A percentile compares a stretch with the other conserved stretches of the same genome.
Evolutionary conservation across 2,113 vertebrate genomes (phyloP).

Genomic region (Aix galericulata): DNA sequence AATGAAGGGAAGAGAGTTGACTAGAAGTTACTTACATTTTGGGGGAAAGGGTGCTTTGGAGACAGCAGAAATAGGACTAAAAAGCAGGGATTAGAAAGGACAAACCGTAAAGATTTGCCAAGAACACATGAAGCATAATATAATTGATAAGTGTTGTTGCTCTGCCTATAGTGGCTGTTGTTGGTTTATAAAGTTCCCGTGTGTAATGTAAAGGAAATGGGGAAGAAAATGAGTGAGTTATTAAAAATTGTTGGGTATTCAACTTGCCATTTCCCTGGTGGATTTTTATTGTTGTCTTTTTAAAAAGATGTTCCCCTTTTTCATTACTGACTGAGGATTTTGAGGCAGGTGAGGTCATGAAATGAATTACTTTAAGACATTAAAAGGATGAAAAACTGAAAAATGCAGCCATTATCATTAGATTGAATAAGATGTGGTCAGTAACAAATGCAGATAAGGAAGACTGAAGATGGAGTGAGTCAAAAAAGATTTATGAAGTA

Average conservation of each 20-base stretch:
- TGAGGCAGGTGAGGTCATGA: constrained; percentile 18
- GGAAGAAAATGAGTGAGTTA: constrained; percentile 45
- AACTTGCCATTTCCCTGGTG: background rate
- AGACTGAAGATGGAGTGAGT: constrained; percentile 30
- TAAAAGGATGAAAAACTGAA: constrained; percentile 33
- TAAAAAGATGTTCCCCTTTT: background rate
- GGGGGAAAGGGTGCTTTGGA: background rate
- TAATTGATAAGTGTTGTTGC: constrained; percentile 15
- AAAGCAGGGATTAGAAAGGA: constrained; percentile 23
- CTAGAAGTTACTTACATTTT: background rate
- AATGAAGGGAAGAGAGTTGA: background rate
- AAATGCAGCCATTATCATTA: constrained; percentile 41
- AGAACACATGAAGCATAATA: background rate
- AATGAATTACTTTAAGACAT: background rate
- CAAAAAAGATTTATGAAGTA: constrained; percentile 36
- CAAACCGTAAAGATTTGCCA: constrained; percentile 28
- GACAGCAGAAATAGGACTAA: constrained; percentile 2
- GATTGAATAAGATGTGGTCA: background rate
- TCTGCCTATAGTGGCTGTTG: constrained; percentile 20
- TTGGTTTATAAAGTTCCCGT: constrained; percentile 16
- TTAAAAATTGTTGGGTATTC: constrained; percentile 42
- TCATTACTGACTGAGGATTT: constrained; percentile 21
- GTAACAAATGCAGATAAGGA: constrained; percentile 36
- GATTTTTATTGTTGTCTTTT: background rate
- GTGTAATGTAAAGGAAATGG: constrained; percentile 51